Evolutionary conservation across 2,113 vertebrate genomes (phyloP).

Genomic region (Stegastes partitus): DNA sequence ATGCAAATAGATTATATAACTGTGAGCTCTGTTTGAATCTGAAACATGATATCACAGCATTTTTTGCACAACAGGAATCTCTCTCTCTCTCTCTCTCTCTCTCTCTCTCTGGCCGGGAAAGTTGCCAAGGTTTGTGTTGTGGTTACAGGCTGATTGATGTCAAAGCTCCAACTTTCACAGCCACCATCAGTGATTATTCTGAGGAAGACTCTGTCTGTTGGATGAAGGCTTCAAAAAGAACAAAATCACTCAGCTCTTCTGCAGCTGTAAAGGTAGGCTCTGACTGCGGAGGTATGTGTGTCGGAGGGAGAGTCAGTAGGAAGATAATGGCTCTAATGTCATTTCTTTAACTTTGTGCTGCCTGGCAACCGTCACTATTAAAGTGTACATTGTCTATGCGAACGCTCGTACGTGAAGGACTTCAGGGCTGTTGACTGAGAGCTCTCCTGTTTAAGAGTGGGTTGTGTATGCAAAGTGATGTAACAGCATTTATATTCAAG

Average conservation of each 20-base stretch:
- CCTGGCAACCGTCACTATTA: constrained; percentile 63
- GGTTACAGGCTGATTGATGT: constrained; percentile 69
- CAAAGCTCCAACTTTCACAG: constrained; percentile 11
- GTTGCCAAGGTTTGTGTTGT: constrained; percentile 82
- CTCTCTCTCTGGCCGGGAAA: not conserved
- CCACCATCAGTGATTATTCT: constrained; percentile 17
- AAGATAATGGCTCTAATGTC: constrained; percentile 32
- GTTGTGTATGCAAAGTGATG: constrained; percentile 45
- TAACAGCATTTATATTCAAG: constrained; percentile 47
- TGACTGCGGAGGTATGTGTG: constrained; percentile 36
- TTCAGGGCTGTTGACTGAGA: constrained; percentile 40
- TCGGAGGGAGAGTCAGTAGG: constrained; percentile 17
- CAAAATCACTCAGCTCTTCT: constrained; percentile 22
- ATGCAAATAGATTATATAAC: not conserved
- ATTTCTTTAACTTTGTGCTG: constrained; percentile 34
- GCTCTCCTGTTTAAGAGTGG: constrained; percentile 48
- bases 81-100: not conserved
- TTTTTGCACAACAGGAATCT: constrained; percentile 7
- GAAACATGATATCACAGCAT: constrained; percentile 31
- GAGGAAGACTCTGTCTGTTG: constrained; percentile 17
- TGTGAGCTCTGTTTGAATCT: constrained; percentile 4
- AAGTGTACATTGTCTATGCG: constrained; percentile 34
- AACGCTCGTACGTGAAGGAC: constrained; percentile 10
- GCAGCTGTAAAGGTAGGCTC: constrained; percentile 60
- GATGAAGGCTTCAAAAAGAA: constrained; percentile 68